Evolutionary conservation across 2,888 invertebrate genomes (phyloP).

Genomic region (Parascotia fuliginaria): DNA sequence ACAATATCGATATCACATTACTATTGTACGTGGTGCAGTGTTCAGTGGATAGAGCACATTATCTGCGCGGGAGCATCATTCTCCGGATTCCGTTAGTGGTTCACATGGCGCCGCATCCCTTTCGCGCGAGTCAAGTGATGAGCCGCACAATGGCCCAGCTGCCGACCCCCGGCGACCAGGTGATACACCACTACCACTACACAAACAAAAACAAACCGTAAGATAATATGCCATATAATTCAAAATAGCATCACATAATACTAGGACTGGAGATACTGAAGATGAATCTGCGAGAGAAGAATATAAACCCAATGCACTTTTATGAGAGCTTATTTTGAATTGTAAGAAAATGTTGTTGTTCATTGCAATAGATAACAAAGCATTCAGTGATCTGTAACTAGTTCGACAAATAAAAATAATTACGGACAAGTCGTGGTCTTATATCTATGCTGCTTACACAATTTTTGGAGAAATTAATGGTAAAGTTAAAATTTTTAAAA

Average conservation of each 20-base stretch:
- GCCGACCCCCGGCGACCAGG: slow-evolving; percentile 73
- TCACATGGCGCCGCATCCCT: slow-evolving; percentile 81
- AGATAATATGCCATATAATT: slow-evolving; percentile 5
- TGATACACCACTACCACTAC: slow-evolving; percentile 52
- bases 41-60: slow-evolving; percentile 44
- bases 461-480: neutral
- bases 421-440: slow-evolving; percentile 35
- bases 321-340: slow-evolving; percentile 53
- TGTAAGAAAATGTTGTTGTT: slow-evolving; percentile 48
- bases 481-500: neutral
- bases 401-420: slow-evolving; percentile 72
- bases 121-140: slow-evolving; percentile 83
- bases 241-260: slow-evolving; percentile 16
- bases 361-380: slow-evolving; percentile 75
- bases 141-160: slow-evolving; percentile 74
- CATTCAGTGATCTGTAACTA: slow-evolving; percentile 78
- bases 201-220: slow-evolving; percentile 48
- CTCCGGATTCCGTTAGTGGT: slow-evolving; percentile 75
- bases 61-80: slow-evolving; percentile 67
- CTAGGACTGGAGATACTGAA: slow-evolving; percentile 47
- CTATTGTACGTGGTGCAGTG: slow-evolving; percentile 55
- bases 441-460: slow-evolving; percentile 1
- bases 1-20: slow-evolving; percentile 60
- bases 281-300: slow-evolving; percentile 47
- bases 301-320: slow-evolving; percentile 55